phyloP scores from a whole-genome alignment of 2,113 vertebrate genomes.

The Rattus norvegicus region GRCr8 NC_086028.1:79069501-79070000 shows the following conservation, averaged over 20 bases:
- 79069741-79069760: neutral
- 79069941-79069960: constrained; percentile 55
- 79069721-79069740: neutral
- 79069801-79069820: neutral
- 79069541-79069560: neutral
- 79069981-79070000: constrained; percentile 43
- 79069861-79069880: neutral
- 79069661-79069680: neutral
- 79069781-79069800: neutral
- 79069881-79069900: neutral
- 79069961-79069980: neutral
- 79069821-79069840: neutral
- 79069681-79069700: neutral
- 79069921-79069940: neutral
- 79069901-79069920: neutral
- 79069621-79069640: neutral
- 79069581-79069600: neutral
- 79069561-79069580: neutral
- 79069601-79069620: neutral
- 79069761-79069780: neutral
- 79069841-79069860: neutral
- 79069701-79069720: too few species aligned
- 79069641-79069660: neutral
- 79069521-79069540: neutral
- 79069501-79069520: neutral